A percentile compares a stretch with the other conserved stretches of the same genome.
Evolutionary conservation across 2,113 vertebrate species (phyloP).

Genomic region (Chionodraco myersi): DNA sequence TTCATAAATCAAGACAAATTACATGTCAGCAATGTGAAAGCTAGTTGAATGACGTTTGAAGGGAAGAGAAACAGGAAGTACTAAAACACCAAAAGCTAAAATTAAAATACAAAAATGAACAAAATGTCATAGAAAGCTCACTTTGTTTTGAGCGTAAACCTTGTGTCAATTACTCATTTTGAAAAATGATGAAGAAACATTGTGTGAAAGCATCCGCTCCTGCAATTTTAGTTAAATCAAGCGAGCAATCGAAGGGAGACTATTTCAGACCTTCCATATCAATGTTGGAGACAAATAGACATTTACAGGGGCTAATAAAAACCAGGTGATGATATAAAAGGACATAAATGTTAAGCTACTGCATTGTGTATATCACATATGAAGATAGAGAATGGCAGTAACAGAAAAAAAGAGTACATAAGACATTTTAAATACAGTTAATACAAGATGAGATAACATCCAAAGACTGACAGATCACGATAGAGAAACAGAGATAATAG

Average conservation of each 20-base stretch:
- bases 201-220: neutral
- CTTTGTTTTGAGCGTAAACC: neutral
- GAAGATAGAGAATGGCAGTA: neutral
- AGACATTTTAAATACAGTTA: neutral
- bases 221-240: neutral
- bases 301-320: neutral
- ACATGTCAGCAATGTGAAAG: slow-evolving; percentile 6
- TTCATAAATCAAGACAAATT: neutral
- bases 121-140: neutral
- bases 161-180: neutral
- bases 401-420: neutral
- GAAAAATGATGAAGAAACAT: slow-evolving; percentile 9
- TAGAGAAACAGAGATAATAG: neutral
- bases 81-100: neutral
- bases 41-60: neutral
- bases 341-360: slow-evolving; percentile 7
- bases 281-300: slow-evolving; percentile 6
- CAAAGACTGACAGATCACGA: slow-evolving; percentile 6
- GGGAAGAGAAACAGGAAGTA: neutral
- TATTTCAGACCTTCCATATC: neutral
- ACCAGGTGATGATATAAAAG: neutral
- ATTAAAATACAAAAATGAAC: neutral
- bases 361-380: neutral
- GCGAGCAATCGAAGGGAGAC: slow-evolving; percentile 24
- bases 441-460: neutral